Conservation (phyloP, 1,140 invertebrate species). For the Calycopis cecrops region DNA sequence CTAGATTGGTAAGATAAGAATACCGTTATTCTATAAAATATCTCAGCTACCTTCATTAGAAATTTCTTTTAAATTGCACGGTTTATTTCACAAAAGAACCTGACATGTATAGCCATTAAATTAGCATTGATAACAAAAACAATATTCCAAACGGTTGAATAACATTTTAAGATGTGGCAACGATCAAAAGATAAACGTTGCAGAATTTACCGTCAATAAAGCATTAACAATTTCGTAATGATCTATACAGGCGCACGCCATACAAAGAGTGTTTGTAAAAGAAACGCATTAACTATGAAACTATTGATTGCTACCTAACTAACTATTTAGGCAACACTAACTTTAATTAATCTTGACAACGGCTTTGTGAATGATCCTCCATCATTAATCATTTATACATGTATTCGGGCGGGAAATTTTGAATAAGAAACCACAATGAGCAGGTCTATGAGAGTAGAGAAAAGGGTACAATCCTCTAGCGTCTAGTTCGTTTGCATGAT, state of each 20-base stretch:
- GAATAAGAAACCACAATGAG: constrained; percentile 6
- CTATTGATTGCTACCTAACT: constrained; percentile 44
- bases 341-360: constrained; percentile 64
- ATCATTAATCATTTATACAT: constrained; percentile 15
- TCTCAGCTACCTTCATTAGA: too few species aligned
- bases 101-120: neutral
- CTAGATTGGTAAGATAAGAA: too few species aligned
- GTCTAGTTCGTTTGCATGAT: too few species aligned
- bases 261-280: constrained; percentile 1
- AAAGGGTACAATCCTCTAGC: neutral
- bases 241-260: constrained; percentile 4
- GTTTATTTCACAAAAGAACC: neutral
- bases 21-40: too few species aligned
- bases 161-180: constrained; percentile 4
- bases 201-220: neutral
- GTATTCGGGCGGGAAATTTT: constrained; percentile 6
- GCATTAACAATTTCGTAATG: constrained; percentile 11
- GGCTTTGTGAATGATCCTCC: constrained; percentile 24
- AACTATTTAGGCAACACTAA: constrained; percentile 54
- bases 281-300: constrained; percentile 5
- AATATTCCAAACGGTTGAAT: neutral
- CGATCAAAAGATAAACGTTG: neutral
- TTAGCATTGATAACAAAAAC: neutral
- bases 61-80: too few species aligned
- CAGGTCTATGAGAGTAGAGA: neutral